A percentile compares a stretch with the other conserved stretches of the same genome.
Conservation (phyloP, 2,888 invertebrate genomes). For the Willowsia nigromaculata region DNA sequence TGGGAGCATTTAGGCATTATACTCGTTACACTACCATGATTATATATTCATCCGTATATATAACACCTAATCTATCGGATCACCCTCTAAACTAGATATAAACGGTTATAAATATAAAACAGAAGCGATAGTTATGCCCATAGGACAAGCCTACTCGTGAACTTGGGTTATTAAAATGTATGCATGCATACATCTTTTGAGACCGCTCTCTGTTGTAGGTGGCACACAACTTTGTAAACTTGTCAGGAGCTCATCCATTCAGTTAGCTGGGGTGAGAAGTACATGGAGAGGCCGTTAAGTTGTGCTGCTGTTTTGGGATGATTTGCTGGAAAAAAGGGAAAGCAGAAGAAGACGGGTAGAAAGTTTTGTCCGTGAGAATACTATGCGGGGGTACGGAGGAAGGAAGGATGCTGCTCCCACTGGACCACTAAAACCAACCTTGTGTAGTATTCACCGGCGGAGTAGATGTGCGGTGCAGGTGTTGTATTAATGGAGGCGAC, state of each 20-base stretch:
- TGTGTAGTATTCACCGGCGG: too few species aligned
- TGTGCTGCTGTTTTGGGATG: slow-evolving; percentile 6
- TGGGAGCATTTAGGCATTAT: slow-evolving; percentile 27
- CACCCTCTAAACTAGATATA: neutral
- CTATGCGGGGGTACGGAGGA: neutral
- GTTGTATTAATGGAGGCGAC: neutral
- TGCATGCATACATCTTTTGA: neutral
- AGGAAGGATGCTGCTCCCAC: neutral
- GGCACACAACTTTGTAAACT: neutral
- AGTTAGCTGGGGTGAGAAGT: neutral
- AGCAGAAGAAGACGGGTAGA: neutral
- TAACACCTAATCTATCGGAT: slow-evolving; percentile 5
- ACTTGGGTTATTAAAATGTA: neutral
- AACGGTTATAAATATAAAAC: neutral
- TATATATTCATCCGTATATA: too few species aligned
- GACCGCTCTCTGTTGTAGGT: slow-evolving; percentile 15
- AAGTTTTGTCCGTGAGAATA: neutral
- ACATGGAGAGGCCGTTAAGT: neutral
- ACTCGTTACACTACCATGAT: slow-evolving; percentile 3
- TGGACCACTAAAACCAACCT: too few species aligned
- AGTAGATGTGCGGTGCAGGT: neutral
- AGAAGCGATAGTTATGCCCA: neutral
- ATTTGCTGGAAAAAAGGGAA: neutral
- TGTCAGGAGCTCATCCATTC: neutral
- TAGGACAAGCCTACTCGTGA: neutral